Base-by-base conservation (phyloP, 2,888 invertebrate species). In the Meiosimyza decipiens region DNA sequence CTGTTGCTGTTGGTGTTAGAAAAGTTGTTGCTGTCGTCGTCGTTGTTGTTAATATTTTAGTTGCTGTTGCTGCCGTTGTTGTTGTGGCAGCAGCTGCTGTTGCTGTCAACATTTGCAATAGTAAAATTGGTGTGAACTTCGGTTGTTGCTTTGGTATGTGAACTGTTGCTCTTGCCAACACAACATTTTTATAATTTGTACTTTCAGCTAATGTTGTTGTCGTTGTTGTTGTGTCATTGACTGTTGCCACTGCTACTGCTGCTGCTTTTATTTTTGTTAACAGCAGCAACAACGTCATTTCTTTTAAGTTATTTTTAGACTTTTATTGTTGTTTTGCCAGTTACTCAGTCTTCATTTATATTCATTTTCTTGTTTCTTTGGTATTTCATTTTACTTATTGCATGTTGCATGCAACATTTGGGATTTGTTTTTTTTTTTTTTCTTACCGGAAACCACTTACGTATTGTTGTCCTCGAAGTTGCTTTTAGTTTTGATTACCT, bases 81-180 rank as follows among this genome's bases (percentile, higher is more conserved):
- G 64, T 57, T 22, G 71, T 22, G 6, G 55, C 15, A 55, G 70
- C 55, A 64, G 73, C 55, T 62, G 50, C 6, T 47, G 62, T 50
- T 79, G 82, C 77, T 78, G 79, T 78, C 78, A 81, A 81, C 79
- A 74, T 78, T 76, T 73, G 66, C 74, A 76, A 75, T 75, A 75
- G 77, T 69, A 40, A 40, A 40, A 40, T 71, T 76, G 64, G 66
- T 55, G 76, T 72, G 74, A 57, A 65, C 13, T 59, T 74, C 68
- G 57, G 72, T 50, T 78, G 75, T 72, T 76, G 75, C 28, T 69
- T 52, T 74, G 59, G 59, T 62, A 64, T 65, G 57, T 18, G 52
- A 52, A 54, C 22, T 71, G 55, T 47, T 59, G 62, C 28, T 73
- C n/a, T 64, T 71, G 63, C 16, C 54, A 62, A 62, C 52, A 55